Evolutionary conservation across 2,888 invertebrate genomes (phyloP).

Genomic region (Branchellion lobata): DNA sequence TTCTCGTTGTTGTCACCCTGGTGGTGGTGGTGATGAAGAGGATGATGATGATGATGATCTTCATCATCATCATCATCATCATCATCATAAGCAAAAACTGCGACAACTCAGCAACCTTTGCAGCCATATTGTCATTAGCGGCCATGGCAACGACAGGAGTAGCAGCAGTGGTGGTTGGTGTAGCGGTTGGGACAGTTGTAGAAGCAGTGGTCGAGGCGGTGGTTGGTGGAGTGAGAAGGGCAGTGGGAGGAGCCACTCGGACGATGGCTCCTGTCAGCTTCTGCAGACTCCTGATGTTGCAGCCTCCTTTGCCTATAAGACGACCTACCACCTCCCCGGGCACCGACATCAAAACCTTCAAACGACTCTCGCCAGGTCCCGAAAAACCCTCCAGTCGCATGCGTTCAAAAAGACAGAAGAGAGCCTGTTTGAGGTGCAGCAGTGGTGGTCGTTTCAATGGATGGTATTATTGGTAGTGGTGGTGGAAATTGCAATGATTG

Average conservation of each 20-base stretch:
- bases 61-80: neutral
- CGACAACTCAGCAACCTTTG: too few relatives aligned
- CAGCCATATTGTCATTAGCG: constrained; percentile 43
- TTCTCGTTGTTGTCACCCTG: constrained; percentile 3
- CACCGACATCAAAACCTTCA: constrained; percentile 87
- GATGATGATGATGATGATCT: constrained; percentile 6
- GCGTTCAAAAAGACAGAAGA: constrained; percentile 94
- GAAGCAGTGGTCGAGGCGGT: too few relatives aligned
- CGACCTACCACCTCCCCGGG: constrained; percentile 87
- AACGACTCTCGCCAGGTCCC: constrained; percentile 73
- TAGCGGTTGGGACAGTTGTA: neutral
- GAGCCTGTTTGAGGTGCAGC: constrained; percentile 74
- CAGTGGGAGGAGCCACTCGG: constrained; percentile 58
- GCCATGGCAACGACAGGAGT: constrained; percentile 48
- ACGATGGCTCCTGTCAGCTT: constrained; percentile 83
- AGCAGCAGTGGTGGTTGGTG: neutral
- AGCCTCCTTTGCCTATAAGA: constrained; percentile 81
- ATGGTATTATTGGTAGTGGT: too few relatives aligned
- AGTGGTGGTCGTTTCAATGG: too few relatives aligned
- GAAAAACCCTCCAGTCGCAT: constrained; percentile 74
- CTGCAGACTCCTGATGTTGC: constrained; percentile 75
- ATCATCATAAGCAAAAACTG: neutral
- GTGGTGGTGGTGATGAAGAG: neutral
- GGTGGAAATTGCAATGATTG: neutral
- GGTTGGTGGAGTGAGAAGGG: constrained; percentile 47